These are phyloP conservation scores for Bombus soroeensis DNA, from an alignment of 1,140 invertebrate species.

Conservation along the genomic window DNA sequence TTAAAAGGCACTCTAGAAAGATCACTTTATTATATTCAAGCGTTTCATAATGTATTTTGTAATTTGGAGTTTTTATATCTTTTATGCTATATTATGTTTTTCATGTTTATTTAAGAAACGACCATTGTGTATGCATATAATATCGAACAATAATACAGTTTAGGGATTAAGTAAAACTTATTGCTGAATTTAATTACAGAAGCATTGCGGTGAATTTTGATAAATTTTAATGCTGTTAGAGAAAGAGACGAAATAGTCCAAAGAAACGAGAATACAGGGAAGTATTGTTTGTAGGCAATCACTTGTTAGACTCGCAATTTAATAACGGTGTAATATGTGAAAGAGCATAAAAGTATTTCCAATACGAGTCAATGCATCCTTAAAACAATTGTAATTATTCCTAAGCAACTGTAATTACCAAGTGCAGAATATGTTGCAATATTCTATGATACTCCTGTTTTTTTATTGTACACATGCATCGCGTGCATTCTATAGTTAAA, in stretches of 20 bases:
- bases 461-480: slow-evolving; percentile 35
- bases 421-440: slow-evolving; percentile 18
- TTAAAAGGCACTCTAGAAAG: slow-evolving; percentile 33
- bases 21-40: slow-evolving; percentile 20
- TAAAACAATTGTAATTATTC: slow-evolving; percentile 32
- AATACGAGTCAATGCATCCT: background rate
- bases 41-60: slow-evolving; percentile 14
- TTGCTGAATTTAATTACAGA: slow-evolving; percentile 73
- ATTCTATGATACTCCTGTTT: slow-evolving; percentile 24
- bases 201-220: slow-evolving; percentile 43
- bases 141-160: slow-evolving; percentile 49
- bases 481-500: slow-evolving; percentile 66
- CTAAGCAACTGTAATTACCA: background rate
- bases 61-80: background rate
- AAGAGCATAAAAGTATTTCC: background rate
- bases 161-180: slow-evolving; percentile 54
- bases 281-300: slow-evolving; percentile 26
- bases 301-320: slow-evolving; percentile 39
- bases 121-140: slow-evolving; percentile 25
- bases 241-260: background rate
- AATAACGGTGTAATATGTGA: slow-evolving; percentile 19
- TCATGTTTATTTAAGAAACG: slow-evolving; percentile 31
- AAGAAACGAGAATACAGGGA: slow-evolving; percentile 14
- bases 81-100: background rate
- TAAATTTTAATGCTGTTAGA: slow-evolving; percentile 30